These are phyloP conservation scores for Pseudopleuronectes americanus DNA, from an alignment of 2,797 vertebrate species.

Conservation along the genomic window DNA sequence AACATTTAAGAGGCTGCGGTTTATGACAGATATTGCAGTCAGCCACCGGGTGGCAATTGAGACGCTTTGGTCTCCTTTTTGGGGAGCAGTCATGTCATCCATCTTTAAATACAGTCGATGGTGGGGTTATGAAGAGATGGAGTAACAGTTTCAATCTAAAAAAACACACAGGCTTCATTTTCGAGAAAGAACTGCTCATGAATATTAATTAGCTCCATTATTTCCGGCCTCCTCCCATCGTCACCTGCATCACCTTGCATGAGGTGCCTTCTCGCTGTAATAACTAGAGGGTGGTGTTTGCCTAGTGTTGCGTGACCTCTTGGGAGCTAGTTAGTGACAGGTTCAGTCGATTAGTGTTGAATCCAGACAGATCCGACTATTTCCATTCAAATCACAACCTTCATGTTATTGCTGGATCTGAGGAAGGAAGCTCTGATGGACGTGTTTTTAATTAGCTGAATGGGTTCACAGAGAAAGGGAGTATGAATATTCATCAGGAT, in stretches of 20 bases:
- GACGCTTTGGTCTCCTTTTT: no score
- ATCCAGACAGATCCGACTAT: constrained; percentile 45
- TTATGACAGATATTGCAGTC: no score
- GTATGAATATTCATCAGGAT: constrained; percentile 55
- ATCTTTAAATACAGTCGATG: no score
- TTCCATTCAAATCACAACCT: constrained; percentile 50
- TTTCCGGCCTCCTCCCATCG: no score
- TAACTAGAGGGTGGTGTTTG: constrained; percentile 16
- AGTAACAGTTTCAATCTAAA: no score
- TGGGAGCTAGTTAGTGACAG: constrained; percentile 37
- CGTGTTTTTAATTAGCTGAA: constrained; percentile 63
- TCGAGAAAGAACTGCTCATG: no score
- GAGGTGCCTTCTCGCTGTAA: not conserved
- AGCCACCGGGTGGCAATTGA: no score
- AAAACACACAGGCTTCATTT: no score
- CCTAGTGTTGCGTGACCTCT: constrained; percentile 33
- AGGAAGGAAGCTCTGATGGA: constrained; percentile 31
- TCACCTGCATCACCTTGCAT: not conserved
- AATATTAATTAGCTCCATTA: no score
- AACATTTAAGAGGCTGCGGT: no score
- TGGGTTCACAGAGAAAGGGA: constrained; percentile 27
- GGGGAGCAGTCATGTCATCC: no score
- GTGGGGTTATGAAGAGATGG: no score
- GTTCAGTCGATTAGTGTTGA: constrained; percentile 35
- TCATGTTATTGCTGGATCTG: constrained; percentile 30